Conservation (phyloP, 1,140 invertebrate genomes). For the Drosophila ananassae region DNA sequence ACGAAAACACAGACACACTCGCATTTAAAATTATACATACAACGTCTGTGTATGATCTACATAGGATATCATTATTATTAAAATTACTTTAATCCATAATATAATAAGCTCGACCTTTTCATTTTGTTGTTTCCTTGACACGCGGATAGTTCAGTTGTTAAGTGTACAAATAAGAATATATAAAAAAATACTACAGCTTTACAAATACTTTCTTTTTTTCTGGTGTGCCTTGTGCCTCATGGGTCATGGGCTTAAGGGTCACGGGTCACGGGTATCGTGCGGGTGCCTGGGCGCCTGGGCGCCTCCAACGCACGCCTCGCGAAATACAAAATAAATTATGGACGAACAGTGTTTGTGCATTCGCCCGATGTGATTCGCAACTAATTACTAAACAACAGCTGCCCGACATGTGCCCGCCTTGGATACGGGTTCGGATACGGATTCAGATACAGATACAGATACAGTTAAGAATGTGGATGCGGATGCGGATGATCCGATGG, state of each 20-base stretch:
- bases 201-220: conserved; percentile 39
- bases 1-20: no score
- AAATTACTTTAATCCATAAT: conserved; percentile 6
- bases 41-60: conserved; percentile 5
- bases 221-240: no score
- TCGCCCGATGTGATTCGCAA: conserved; percentile 20
- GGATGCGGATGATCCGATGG: conserved; percentile 18
- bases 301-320: conserved; percentile 22
- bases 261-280: no score
- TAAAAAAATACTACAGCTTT: conserved; percentile 53
- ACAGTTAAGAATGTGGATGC: not conserved
- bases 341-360: conserved; percentile 22
- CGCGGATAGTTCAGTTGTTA: conserved; percentile 25
- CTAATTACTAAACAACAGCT: conserved; percentile 41
- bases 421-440: not conserved
- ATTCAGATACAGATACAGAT: not conserved
- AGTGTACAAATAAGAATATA: conserved; percentile 37
- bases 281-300: not conserved
- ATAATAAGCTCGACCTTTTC: conserved; percentile 30
- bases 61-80: conserved; percentile 24
- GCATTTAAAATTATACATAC: not conserved
- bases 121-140: conserved; percentile 7
- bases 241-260: no score
- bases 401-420: conserved; percentile 10
- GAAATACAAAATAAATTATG: conserved; percentile 44